Conservation (phyloP, 2,113 vertebrate species). For the Hydrochoerus hydrochaeris region DNA sequence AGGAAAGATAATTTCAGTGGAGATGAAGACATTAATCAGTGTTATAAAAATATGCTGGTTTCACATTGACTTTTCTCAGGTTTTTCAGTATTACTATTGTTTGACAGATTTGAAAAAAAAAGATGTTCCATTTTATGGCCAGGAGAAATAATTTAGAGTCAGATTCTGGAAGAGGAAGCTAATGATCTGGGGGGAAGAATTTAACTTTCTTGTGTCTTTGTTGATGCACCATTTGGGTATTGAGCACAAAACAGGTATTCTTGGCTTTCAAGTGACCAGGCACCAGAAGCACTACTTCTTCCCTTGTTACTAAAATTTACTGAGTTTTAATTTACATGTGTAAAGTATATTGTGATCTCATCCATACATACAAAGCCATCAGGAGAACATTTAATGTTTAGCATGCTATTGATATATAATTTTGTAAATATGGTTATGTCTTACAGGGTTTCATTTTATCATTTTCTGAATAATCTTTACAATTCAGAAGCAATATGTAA, state of each 20-base stretch:
- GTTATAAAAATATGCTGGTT: slow-evolving; percentile 32
- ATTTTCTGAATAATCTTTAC: slow-evolving; percentile 48
- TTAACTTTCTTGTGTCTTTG: background rate
- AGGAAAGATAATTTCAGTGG: slow-evolving; percentile 33
- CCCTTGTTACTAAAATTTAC: background rate
- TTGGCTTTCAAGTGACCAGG: background rate
- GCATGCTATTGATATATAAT: background rate
- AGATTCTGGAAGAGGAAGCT: background rate
- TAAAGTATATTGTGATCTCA: slow-evolving; percentile 17
- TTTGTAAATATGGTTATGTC: background rate
- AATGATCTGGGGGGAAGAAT: background rate
- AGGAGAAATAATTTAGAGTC: background rate
- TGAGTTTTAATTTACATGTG: slow-evolving; percentile 24
- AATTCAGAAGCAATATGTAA: slow-evolving; percentile 25
- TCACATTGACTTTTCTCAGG: slow-evolving; percentile 17
- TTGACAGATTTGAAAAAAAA: slow-evolving; percentile 23
- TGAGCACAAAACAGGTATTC: background rate
- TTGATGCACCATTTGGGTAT: background rate
- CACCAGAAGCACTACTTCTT: background rate
- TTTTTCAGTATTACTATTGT: slow-evolving; percentile 7
- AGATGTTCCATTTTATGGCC: slow-evolving; percentile 9
- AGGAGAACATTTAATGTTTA: slow-evolving; percentile 46
- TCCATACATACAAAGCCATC: background rate
- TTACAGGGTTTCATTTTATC: background rate
- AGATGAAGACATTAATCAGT: background rate